Base-by-base conservation (phyloP, 2,797 vertebrate genomes). In the Poeciliopsis paucimaculata region DNA sequence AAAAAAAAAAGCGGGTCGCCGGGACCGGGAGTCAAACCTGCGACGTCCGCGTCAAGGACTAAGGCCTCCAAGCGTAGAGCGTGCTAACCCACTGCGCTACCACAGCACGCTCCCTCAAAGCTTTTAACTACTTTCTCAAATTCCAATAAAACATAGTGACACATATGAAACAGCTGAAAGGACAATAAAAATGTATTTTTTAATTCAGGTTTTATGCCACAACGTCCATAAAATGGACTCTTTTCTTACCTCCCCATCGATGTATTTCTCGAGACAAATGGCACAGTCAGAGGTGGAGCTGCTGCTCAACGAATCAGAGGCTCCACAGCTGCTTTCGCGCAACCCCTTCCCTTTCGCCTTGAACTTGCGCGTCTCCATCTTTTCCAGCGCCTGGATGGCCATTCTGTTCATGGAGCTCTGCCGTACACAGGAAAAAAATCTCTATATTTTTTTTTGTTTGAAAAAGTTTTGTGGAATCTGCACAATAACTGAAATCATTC, bases 341-440 rank as follows among this genome's bases (percentile, higher is more conserved):
- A 94, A 94, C 64, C 96, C 97, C 87, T 99, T 99, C 78, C 94
- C 95, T 95, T 99, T 99, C 75, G 98, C 97, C 88, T 97, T 99
- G 94, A 99, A 99, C 92, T 99, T 99, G 34, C 97, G 96, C 0
- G 98, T 99, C 92, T 99, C 98, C 98, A 99, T 99, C 96, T 99
- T 99, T 75, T 99, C 98, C 91, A 99, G 90, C 8, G 98, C 98
- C 91, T 99, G 98, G 89, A 97, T 96, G 43, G 98, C 98, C 96
- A 99, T 97, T 80, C 98, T 96, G 94, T 98, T 99, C 98, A 99
- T 97, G 62, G 98, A 99, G 93, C 97, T 98, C 98, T 99, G 93
- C 0, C 26, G 45, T 0, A 39, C 55, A 28, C 53, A 45, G 78
- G 47, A 11, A n/a, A 46, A 71, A 41, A 28, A 26, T 18, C 0